These are phyloP conservation scores for Aproaerema taeniolella DNA, from an alignment of 2,888 invertebrate genomes.

Conservation along the genomic window DNA sequence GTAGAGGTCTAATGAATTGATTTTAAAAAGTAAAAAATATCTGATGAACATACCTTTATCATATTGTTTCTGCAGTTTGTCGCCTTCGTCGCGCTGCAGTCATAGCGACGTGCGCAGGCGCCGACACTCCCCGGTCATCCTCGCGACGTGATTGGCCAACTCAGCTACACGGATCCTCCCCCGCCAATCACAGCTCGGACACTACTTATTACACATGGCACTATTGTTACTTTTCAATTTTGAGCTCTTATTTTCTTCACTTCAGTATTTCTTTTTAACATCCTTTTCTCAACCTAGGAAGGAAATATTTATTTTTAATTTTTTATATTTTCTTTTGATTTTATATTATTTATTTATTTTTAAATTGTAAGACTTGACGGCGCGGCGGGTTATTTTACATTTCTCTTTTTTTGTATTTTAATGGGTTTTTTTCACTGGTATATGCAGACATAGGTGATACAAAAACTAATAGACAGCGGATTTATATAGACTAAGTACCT, in stretches of 20 bases:
- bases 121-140: conserved; percentile 32
- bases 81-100: conserved; percentile 30
- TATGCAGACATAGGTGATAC: too few species aligned
- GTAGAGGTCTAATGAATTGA: too few species aligned
- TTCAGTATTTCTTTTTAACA: not conserved
- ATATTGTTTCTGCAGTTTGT: conserved; percentile 49
- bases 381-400: too few species aligned
- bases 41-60: conserved; percentile 46
- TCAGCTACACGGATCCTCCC: conserved; percentile 19
- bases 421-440: too few species aligned
- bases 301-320: too few species aligned
- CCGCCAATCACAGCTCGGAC: conserved; percentile 26
- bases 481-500: too few species aligned
- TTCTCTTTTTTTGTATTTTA: too few species aligned
- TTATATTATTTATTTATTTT: too few species aligned
- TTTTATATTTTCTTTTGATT: too few species aligned
- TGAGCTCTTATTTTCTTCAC: not conserved
- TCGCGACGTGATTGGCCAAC: conserved; percentile 22
- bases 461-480: too few species aligned
- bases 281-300: not conserved
- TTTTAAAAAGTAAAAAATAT: too few species aligned
- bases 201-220: conserved; percentile 7
- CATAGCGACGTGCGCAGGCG: conserved; percentile 41
- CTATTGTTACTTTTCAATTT: not conserved
- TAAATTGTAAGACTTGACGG: too few species aligned